A percentile compares a stretch with the other conserved stretches of the same genome.
phyloP scores from a whole-genome alignment of 2,797 vertebrate species.

The Nothura maculosa region DNA sequence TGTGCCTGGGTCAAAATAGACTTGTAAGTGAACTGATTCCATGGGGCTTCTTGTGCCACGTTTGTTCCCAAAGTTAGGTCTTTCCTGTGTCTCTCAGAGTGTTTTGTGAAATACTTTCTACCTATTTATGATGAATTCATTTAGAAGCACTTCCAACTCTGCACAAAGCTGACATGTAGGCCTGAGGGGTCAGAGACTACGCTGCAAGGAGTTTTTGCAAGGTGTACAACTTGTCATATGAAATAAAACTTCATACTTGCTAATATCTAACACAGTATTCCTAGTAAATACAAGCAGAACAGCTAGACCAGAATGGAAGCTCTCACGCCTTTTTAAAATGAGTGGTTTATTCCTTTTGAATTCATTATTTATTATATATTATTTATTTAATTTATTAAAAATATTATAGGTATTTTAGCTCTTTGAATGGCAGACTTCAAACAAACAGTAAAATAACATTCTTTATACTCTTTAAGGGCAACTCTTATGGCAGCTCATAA shows the following conservation, averaged over 20 bases:
- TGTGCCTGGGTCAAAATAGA: constrained; percentile 26
- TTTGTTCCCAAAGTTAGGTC: background rate
- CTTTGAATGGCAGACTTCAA: background rate
- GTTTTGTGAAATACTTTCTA: background rate
- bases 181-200: background rate
- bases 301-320: background rate
- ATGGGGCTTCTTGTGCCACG: background rate
- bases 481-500: background rate
- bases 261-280: background rate
- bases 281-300: background rate
- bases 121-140: background rate
- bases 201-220: constrained; percentile 45
- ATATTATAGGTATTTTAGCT: background rate
- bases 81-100: background rate
- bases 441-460: background rate
- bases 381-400: background rate
- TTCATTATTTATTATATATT: background rate
- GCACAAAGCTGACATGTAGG: background rate
- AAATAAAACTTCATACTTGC: constrained; percentile 18
- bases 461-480: background rate
- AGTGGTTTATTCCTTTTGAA: background rate
- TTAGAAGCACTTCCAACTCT: background rate
- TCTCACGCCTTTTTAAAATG: background rate
- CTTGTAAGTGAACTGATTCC: constrained; percentile 21
- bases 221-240: background rate